Conservation (phyloP, 1,140 invertebrate species). For the Delia radicum region DNA sequence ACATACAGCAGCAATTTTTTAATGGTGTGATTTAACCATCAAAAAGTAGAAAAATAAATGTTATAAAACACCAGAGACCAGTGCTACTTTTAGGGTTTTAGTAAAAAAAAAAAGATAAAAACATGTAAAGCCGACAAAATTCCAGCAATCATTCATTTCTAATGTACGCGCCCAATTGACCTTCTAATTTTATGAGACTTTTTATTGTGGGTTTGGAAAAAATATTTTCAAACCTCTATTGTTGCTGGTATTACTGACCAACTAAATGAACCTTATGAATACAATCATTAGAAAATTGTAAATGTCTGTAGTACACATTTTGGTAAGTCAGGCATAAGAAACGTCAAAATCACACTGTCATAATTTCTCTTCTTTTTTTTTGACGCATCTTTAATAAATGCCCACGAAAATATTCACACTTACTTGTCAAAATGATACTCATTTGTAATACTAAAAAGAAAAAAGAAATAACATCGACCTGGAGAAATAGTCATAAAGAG, state of each 20-base stretch:
- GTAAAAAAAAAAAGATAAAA: background rate
- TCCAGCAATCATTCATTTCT: conserved; percentile 20
- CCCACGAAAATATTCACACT: conserved; percentile 1
- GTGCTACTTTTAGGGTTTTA: background rate
- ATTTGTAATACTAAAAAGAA: background rate
- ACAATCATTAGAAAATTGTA: background rate
- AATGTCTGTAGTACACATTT: too few species aligned
- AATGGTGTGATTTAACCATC: background rate
- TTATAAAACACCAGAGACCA: background rate
- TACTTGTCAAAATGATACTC: background rate
- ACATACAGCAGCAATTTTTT: conserved; percentile 1
- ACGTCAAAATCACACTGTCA: background rate
- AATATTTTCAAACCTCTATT: background rate
- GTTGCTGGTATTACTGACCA: too few species aligned
- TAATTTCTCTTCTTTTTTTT: background rate
- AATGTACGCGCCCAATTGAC: conserved; percentile 25
- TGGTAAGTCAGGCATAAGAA: background rate
- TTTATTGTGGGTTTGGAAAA: background rate
- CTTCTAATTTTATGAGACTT: conserved; percentile 28
- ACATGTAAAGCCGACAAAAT: conserved; percentile 11
- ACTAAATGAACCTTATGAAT: background rate
- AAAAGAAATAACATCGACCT: background rate
- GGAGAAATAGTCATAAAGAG: background rate
- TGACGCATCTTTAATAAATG: background rate
- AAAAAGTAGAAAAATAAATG: background rate